Percentiles rank a stretch among this genome's conserved stretches.
phyloP scores from a whole-genome alignment of 2,113 vertebrate species.

The Alexandromys fortis region DNA sequence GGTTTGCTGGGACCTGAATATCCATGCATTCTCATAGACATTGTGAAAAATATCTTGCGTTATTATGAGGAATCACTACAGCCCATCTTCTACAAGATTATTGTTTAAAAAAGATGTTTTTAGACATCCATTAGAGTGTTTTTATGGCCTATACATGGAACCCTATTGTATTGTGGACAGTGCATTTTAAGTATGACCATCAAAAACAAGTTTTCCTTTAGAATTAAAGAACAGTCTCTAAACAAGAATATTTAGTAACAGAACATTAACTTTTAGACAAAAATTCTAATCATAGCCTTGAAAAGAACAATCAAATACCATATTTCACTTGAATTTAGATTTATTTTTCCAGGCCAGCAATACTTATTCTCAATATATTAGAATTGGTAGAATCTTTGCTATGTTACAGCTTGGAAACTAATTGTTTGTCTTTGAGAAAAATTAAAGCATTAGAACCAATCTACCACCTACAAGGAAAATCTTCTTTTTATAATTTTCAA shows the following conservation, averaged over 20 bases:
- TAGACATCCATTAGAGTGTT: background rate
- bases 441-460: conserved; percentile 70
- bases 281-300: conserved; percentile 57
- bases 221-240: conserved; percentile 34
- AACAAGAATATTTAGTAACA: conserved; percentile 50
- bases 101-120: background rate
- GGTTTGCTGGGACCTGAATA: background rate
- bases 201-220: conserved; percentile 24
- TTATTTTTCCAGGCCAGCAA: background rate
- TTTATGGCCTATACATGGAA: background rate
- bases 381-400: conserved; percentile 59
- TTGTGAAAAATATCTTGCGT: background rate
- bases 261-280: conserved; percentile 52
- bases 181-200: background rate
- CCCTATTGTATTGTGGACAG: background rate
- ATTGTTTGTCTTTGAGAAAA: conserved; percentile 68
- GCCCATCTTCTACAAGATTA: background rate
- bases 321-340: conserved; percentile 25
- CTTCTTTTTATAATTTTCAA: conserved; percentile 70
- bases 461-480: conserved; percentile 72
- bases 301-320: conserved; percentile 63
- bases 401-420: conserved; percentile 63
- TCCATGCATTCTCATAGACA: background rate
- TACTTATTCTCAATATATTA: conserved; percentile 64
- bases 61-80: background rate